phyloP scores from a whole-genome alignment of 1,140 invertebrate species.

The Ooceraea biroi region DNA sequence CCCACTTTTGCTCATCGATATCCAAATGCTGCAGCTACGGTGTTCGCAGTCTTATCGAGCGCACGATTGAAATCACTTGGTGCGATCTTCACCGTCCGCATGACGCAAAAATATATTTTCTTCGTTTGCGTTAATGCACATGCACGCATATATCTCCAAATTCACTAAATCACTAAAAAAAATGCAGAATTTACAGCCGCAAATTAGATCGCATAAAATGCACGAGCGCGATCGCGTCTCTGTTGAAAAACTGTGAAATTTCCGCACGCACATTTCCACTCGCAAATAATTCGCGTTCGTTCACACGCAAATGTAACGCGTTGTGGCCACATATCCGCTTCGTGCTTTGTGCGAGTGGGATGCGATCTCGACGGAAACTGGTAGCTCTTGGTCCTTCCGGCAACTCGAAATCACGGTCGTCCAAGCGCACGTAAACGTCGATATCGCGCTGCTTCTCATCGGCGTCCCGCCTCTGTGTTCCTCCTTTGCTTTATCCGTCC shows the following conservation, averaged over 20 bases:
- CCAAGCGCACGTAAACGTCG: constrained; percentile 23
- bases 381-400: too few relatives aligned
- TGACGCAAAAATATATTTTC: neutral
- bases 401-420: constrained; percentile 20
- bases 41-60: neutral
- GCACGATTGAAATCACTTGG: neutral
- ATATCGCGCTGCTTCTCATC: neutral
- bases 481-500: constrained; percentile 38
- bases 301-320: constrained; percentile 6
- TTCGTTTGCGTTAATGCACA: neutral
- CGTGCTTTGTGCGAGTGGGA: constrained; percentile 55
- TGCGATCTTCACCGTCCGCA: neutral
- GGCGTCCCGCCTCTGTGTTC: neutral
- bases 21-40: neutral
- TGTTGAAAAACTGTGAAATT: constrained; percentile 20
- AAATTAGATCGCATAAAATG: neutral
- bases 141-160: too few relatives aligned
- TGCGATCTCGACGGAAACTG: too few relatives aligned
- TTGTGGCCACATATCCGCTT: constrained; percentile 41
- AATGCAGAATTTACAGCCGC: too few relatives aligned
- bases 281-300: constrained; percentile 3
- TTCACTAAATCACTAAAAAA: too few relatives aligned
- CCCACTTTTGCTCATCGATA: neutral
- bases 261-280: neutral
- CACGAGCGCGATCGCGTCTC: constrained; percentile 7